phyloP scores from a whole-genome alignment of 2,797 vertebrate genomes.

The Notolepis coatsorum region DNA sequence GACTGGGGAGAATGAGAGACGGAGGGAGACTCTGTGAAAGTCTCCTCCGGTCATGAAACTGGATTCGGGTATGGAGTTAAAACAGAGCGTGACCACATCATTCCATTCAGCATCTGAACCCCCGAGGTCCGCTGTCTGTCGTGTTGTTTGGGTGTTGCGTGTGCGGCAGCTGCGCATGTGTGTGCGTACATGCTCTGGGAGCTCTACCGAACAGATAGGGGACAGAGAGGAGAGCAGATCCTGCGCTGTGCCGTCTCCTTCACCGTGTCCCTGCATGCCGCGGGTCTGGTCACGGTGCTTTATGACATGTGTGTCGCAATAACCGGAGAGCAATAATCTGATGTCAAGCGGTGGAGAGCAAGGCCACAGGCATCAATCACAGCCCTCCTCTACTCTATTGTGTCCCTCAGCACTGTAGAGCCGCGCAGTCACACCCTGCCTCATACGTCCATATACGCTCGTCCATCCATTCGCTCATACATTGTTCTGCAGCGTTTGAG shows the following conservation, averaged over 20 bases:
- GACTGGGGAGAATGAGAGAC: conserved; percentile 7
- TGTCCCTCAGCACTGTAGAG: conserved; percentile 37
- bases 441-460: conserved; percentile 34
- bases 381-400: conserved; percentile 34
- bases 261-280: conserved; percentile 53
- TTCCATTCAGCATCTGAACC: conserved; percentile 66
- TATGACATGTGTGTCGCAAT: conserved; percentile 78
- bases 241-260: conserved; percentile 33
- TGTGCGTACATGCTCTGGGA: background rate
- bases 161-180: background rate
- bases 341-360: conserved; percentile 77
- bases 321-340: conserved; percentile 79
- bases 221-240: conserved; percentile 36
- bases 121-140: conserved; percentile 29
- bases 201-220: background rate
- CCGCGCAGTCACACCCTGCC: conserved; percentile 46
- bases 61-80: conserved; percentile 56
- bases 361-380: conserved; percentile 76
- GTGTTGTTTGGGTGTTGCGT: background rate
- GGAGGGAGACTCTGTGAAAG: conserved; percentile 29
- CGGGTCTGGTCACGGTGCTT: conserved; percentile 65
- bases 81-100: conserved; percentile 60
- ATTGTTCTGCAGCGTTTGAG: conserved; percentile 20
- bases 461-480: conserved; percentile 3
- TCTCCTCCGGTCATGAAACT: conserved; percentile 61